Evolutionary conservation across 2,113 vertebrate species (phyloP).

Genomic region (Stegostoma tigrinum): DNA sequence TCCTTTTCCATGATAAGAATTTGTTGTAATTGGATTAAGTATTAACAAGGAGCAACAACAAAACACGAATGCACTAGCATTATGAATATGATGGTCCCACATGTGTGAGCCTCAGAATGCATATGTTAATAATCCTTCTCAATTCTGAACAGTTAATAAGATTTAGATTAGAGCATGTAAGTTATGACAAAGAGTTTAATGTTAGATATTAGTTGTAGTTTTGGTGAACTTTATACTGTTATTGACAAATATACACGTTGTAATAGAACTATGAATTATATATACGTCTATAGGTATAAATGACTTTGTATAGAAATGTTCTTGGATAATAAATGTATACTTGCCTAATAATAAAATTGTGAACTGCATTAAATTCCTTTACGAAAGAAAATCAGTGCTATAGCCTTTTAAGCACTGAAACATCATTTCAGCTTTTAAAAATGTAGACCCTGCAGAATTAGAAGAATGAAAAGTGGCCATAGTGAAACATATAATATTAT

Average conservation of each 20-base stretch:
- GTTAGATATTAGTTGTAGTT: neutral
- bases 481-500: too few species aligned
- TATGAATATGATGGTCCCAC: neutral
- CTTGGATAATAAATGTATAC: neutral
- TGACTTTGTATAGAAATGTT: neutral
- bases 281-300: neutral
- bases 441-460: too few species aligned
- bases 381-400: neutral
- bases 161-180: neutral
- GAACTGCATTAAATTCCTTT: too few species aligned
- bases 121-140: slow-evolving; percentile 6
- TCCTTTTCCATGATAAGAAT: neutral
- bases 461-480: too few species aligned
- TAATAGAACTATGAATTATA: too few species aligned
- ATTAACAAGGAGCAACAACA: neutral
- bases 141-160: slow-evolving; percentile 5
- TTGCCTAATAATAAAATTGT: neutral
- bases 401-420: neutral
- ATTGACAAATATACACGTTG: neutral
- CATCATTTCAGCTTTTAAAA: neutral
- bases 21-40: slow-evolving; percentile 33
- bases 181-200: neutral
- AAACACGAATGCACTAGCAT: neutral
- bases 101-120: neutral
- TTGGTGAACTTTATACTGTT: neutral